Evolutionary conservation across 1,140 invertebrate genomes (phyloP), one percentile per base, ranked within the genome.

Genomic region (Hylaeus anthracinus): DNA sequence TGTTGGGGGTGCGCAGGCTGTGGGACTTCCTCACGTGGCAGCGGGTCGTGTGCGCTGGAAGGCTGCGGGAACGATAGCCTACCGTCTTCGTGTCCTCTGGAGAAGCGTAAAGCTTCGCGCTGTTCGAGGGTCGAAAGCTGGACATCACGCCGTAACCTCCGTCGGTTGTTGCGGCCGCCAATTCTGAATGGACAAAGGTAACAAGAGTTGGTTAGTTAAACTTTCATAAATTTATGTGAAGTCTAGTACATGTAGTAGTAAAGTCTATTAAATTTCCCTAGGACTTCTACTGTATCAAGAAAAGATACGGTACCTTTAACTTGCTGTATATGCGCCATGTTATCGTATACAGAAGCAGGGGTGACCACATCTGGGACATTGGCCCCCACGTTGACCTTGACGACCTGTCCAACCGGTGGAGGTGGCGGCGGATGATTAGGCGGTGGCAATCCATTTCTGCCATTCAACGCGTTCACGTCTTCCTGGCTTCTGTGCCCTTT

Each of bases 81-180:
- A 98, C 96, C 43, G 95, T 95, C 86, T 96, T 97, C 84, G 97
- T 95, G 89, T 97, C 97, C 88, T 97, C 96, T 9, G 97, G 97
- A 56, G 97, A 97, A 8, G 97, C 97, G 92, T 98, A 98, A 55
- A 98, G 93, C 91, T 98, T 98, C 72, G 97, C 97, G 93, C 95
- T 96, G 83, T 97, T 96, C 58, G 96, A 95, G 0, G 98, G 98
- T 82, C 96, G 95, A 93, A 98, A 98, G 85, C 97, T 97, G 10
- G 97, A 98, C 94, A 97, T 96, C 53, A 97, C 94, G 41, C 93
- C 94, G 66, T 93, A 93, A n/a, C 80, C 82, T 60, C 86, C 86
- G 9, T 92, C 92, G 4, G 86, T 85, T n/a, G 92, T 88, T 2
- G 91, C 92, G 41, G 92, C 92, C n/a, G 91, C 92, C 12, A 93